These are phyloP conservation scores for Atrina japonica DNA, from an alignment of 2,888 invertebrate genomes.

Conservation along the genomic window DNA sequence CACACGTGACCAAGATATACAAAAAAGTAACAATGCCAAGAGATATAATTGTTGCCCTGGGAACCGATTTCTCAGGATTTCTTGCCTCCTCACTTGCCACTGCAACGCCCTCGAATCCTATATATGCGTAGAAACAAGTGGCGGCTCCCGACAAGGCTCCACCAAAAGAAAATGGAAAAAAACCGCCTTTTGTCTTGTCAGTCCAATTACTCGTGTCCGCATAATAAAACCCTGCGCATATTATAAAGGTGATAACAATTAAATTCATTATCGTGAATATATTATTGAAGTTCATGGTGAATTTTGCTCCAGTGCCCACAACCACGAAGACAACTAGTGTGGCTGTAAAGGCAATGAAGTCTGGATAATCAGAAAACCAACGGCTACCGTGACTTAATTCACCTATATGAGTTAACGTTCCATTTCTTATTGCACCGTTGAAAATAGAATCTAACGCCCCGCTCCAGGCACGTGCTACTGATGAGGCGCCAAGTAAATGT, in stretches of 20 bases:
- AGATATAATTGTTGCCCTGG: conserved; percentile 76
- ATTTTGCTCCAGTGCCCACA: conserved; percentile 78
- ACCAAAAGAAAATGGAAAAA: conserved; percentile 80
- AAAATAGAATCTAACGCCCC: conserved; percentile 81
- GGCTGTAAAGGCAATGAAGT: conserved; percentile 79
- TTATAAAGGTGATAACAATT: conserved; percentile 79
- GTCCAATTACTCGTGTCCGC: conserved; percentile 92
- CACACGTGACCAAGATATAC: conserved; percentile 73
- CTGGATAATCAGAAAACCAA: conserved; percentile 79
- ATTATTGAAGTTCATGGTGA: conserved; percentile 80
- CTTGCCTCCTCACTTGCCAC: conserved; percentile 80
- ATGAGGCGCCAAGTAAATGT: conserved; percentile 80
- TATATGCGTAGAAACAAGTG: conserved; percentile 81
- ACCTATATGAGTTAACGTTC: conserved; percentile 75
- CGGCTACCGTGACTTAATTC: conserved; percentile 55
- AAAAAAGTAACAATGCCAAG: conserved; percentile 72
- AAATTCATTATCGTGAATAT: conserved; percentile 79
- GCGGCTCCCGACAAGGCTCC: conserved; percentile 80
- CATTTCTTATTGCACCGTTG: conserved; percentile 79
- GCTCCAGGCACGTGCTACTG: conserved; percentile 84
- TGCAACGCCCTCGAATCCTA: conserved; percentile 81
- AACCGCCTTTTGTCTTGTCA: conserved; percentile 77
- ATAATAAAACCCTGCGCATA: conserved; percentile 89
- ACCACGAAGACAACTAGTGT: conserved; percentile 82
- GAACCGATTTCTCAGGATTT: conserved; percentile 79